These are phyloP conservation scores for Isoperla grammatica DNA, from an alignment of 2,888 invertebrate genomes.

Conservation along the genomic window DNA sequence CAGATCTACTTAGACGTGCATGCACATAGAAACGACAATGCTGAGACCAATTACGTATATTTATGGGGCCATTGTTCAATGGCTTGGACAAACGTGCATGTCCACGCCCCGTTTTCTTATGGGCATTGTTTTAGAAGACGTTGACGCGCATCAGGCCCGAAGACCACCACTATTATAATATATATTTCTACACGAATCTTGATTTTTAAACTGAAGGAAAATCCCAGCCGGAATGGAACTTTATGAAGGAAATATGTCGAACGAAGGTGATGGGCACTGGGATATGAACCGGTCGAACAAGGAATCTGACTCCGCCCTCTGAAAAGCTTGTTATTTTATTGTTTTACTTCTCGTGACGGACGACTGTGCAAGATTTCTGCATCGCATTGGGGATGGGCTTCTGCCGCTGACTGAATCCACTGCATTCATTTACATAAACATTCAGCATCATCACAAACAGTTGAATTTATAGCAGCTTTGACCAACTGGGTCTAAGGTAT, in stretches of 20 bases:
- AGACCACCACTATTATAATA: conserved; percentile 10
- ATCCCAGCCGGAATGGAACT: not conserved
- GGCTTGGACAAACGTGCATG: conserved; percentile 46
- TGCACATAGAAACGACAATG: conserved; percentile 18
- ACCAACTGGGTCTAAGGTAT: conserved; percentile 5
- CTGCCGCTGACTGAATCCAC: not conserved
- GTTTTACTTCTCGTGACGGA: not conserved
- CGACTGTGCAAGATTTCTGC: not conserved
- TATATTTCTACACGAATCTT: conserved; percentile 2
- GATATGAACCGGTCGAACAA: conserved; percentile 22
- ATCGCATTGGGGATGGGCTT: conserved; percentile 3
- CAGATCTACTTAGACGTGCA: conserved; percentile 26
- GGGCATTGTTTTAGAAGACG: conserved; percentile 8
- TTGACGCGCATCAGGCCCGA: not conserved
- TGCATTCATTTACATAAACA: conserved; percentile 17
- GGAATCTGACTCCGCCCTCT: conserved; percentile 19
- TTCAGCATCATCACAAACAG: not conserved
- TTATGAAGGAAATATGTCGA: not conserved
- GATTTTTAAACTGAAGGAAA: not conserved
- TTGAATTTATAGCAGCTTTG: conserved; percentile 11
- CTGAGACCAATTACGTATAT: conserved; percentile 82
- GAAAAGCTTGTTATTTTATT: conserved; percentile 3
- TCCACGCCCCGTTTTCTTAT: conserved; percentile 24
- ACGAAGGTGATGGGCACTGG: conserved; percentile 8
- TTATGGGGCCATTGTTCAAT: conserved; percentile 91